Base-by-base conservation (phyloP, 1,140 invertebrate species). In the Paraescarpia echinospica region DNA sequence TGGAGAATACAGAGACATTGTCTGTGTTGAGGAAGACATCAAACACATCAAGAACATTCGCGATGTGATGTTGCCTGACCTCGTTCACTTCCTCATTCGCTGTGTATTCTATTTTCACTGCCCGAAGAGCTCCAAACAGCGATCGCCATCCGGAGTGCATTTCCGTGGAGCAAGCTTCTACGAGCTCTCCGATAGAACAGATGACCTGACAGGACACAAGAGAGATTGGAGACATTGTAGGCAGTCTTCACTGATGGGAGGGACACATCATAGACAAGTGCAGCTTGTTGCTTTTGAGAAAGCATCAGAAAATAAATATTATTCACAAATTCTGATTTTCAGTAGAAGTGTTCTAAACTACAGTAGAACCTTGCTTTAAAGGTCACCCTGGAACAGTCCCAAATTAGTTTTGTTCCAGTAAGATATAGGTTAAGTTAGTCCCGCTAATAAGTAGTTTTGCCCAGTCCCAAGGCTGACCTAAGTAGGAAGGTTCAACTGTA, bases 81-180 rank as follows among this genome's bases (percentile, higher is more conserved):
- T 95, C 95, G 93, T 96, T 96, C 31, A 96, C 94, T 90, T 95
- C 95, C 92, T 96, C 95, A 91, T 94, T 95, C 33, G 94, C 94
- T 14, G 95, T 96, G 92, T 95, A 95, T 96, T 93, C 97, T 91
- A 96, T 95, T 91, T 96, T 96, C 0, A 98, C 98, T 35, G 98
- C 98, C 35, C 98, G 97, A 8, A 99, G 95, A 4, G 98, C 98
- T 9, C 98, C 98, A 95, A 99, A 99, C 2, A 99, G 96, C 1
- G 98, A 98, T 90, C 98, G 96, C 98, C 98, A 99, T 0, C 98
- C 98, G 0, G 98, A 99, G 94, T 98, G 97, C 33, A 99, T 99
- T 96, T 99, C 98, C 33, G 97, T 97, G 94, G 98, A 97, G 95
- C 98, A 98, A 0, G 98, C 98, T 96, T 99, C 98, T 0, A 99